Percentiles rank a stretch among this genome's conserved stretches.
These are phyloP conservation scores for Amorpha juglandis DNA, from an alignment of 2,888 invertebrate species.

Conservation along the genomic window DNA sequence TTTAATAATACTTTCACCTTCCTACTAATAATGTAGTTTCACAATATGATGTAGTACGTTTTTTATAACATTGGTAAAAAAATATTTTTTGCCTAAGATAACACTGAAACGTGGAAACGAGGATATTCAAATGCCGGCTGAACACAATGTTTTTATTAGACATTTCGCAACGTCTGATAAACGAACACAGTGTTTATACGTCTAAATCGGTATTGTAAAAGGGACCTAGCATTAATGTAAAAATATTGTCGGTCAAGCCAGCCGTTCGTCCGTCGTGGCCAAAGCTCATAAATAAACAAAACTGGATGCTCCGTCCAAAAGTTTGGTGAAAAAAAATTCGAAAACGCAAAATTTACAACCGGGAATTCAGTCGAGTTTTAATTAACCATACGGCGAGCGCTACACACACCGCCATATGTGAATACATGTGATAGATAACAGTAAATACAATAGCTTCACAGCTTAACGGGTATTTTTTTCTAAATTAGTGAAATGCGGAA, in stretches of 20 bases:
- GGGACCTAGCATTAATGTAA: conserved; percentile 66
- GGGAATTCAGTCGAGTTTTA: conserved; percentile 77
- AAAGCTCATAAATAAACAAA: conserved; percentile 83
- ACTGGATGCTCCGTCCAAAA: conserved; percentile 81
- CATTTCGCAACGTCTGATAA: conserved; percentile 47
- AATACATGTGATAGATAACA: conserved; percentile 15
- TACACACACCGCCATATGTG: conserved; percentile 41
- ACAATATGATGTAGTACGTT: neutral
- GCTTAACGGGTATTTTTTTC: conserved; percentile 10
- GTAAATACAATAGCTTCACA: conserved; percentile 24
- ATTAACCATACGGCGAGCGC: conserved; percentile 69
- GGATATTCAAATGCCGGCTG: neutral
- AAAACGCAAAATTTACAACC: conserved; percentile 78
- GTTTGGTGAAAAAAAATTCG: conserved; percentile 68
- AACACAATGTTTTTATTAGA: conserved; percentile 23
- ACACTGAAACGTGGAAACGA: neutral
- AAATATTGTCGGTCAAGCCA: conserved; percentile 73
- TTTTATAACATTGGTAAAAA: neutral
- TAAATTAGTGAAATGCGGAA: neutral
- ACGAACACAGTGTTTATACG: conserved; percentile 48
- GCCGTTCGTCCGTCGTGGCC: conserved; percentile 66
- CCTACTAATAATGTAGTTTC: no score
- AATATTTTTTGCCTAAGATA: neutral
- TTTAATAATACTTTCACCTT: no score
- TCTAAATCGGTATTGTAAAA: conserved; percentile 69